Base-by-base conservation (phyloP, 2,888 invertebrate species). In the Crocallis elinguaria region DNA sequence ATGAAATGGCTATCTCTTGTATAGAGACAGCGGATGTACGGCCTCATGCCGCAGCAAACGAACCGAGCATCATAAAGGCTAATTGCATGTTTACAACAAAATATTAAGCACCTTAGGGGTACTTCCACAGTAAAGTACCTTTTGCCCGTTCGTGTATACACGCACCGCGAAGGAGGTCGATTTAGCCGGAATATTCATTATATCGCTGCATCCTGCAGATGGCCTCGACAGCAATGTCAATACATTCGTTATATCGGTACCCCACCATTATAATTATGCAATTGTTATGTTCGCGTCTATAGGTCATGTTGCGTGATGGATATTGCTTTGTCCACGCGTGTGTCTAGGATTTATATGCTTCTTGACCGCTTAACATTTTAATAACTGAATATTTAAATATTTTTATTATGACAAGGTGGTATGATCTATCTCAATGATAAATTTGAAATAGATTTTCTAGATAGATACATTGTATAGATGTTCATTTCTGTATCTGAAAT, bases 81-180 rank as follows among this genome's bases (percentile, higher is more conserved):
- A 49, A 57, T 60, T 45, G 52, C 57, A 58, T 54, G 57, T 41
- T 36, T 42, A 23, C 11, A 17, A 32, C n/a, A 16, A 17, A 39
- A 44, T 32, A 32, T 30, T 32, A 35, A 32, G 16, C 12, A 23
- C 21, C 11, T 0, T 25, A 16, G 19, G n/a, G 19, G 23, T 33
- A 49, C 8, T 25, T 50, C 17, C n/a, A 19, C 46, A 42, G 37
- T 45, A 14, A 39, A 52, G 39, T 49, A 38, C 49, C 57, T 63
- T 67, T 64, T 65, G 54, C 71, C 59, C 59, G 61, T 66, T 74
- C 66, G 62, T 66, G 67, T 39, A 58, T 64, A 52, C 64, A 62
- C 61, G 65, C 64, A 67, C 64, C 35, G 41, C 52, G 60, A 75
- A 71, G 63, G 63, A 66, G 69, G 68, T 73, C 72, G 67, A 70